These are phyloP conservation scores for Odontamblyopus rebecca DNA, from an alignment of 2,797 vertebrate species.

Conservation along the genomic window DNA sequence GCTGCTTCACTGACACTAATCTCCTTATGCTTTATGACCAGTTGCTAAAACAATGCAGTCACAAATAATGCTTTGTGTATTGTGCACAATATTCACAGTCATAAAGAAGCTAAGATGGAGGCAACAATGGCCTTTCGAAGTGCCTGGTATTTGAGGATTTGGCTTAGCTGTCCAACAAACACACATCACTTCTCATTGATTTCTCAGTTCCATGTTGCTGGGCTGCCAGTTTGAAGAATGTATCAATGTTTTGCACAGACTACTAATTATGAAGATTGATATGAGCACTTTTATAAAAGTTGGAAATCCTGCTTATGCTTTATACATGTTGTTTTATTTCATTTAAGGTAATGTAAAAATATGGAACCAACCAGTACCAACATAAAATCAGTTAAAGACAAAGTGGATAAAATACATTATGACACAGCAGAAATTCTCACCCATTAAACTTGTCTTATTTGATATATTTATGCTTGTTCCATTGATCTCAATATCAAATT, in stretches of 20 bases:
- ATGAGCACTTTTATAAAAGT: neutral
- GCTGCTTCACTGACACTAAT: slow-evolving; percentile 18
- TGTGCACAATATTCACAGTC: neutral
- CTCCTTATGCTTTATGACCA: slow-evolving; percentile 19
- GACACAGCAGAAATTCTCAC: neutral
- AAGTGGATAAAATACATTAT: neutral
- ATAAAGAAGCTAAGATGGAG: slow-evolving; percentile 2
- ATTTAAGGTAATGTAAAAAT: neutral
- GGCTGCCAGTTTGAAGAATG: neutral
- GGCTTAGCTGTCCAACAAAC: neutral
- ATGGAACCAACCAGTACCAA: neutral
- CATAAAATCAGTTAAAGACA: neutral
- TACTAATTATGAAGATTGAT: too few relatives aligned
- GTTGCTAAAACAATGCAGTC: neutral
- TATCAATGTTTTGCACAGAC: too few relatives aligned
- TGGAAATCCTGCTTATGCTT: too few relatives aligned
- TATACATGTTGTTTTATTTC: neutral
- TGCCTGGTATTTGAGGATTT: neutral
- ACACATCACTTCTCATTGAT: neutral
- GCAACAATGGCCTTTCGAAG: neutral
- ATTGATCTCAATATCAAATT: too few relatives aligned
- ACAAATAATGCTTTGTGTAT: neutral
- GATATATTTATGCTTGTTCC: too few relatives aligned
- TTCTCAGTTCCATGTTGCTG: neutral
- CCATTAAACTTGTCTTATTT: neutral